Evolutionary conservation across 1,140 invertebrate species (phyloP).

Genomic region (Pararge aegeria): DNA sequence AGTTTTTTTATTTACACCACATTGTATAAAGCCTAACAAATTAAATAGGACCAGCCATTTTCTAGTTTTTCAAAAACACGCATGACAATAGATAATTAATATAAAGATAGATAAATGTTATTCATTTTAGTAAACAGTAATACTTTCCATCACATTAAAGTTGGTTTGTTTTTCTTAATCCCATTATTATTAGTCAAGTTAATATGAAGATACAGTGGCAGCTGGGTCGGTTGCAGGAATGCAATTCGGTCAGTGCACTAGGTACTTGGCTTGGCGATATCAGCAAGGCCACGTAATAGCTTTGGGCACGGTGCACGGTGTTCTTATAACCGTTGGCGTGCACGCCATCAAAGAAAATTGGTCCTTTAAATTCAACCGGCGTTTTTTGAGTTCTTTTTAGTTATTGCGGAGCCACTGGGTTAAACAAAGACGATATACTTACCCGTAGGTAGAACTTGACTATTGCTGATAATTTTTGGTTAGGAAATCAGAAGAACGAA

Average conservation of each 20-base stretch:
- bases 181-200: neutral
- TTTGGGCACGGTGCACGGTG: constrained; percentile 10
- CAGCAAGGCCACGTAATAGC: constrained; percentile 11
- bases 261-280: neutral
- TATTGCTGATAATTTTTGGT: too few species aligned
- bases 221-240: constrained; percentile 1
- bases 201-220: constrained; percentile 3
- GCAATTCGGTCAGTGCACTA: constrained; percentile 12
- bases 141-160: too few species aligned
- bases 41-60: too few species aligned
- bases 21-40: too few species aligned
- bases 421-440: neutral
- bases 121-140: too few species aligned
- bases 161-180: too few species aligned
- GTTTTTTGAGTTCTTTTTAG: constrained; percentile 6
- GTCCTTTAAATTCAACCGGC: constrained; percentile 9
- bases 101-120: too few species aligned
- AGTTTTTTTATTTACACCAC: too few species aligned
- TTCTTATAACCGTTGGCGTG: constrained; percentile 8
- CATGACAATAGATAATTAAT: too few species aligned
- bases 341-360: constrained; percentile 12
- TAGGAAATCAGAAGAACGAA: too few species aligned
- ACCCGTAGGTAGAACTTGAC: too few species aligned
- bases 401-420: neutral
- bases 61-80: too few species aligned